Base-by-base conservation (phyloP, 1,140 invertebrate species). In the Anoplophora glabripennis region DNA sequence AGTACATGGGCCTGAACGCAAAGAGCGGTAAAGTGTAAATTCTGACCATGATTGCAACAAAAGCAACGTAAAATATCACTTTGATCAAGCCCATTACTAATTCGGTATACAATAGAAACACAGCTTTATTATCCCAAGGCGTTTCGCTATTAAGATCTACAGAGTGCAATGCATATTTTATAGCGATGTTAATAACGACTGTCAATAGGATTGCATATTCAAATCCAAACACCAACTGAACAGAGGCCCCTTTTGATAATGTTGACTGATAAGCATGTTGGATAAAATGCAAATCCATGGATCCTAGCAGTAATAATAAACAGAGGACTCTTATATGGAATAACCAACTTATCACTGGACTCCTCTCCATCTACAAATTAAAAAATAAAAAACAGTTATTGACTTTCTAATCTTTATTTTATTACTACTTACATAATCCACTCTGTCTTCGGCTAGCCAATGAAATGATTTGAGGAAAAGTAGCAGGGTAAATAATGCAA, bases 111-210 rank as follows among this genome's bases (percentile, higher is more conserved):
- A 99, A 80, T 11, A 99, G 77, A 72, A 95, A 98, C 1, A 99
- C 95, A 10, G 96, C 96, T 78, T 99, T 99, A 75, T 95, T 97
- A 74, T 99, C 98, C 98, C 98, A 99, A 5, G 96, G 96, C 59
- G 91, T 94, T 71, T 98, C 94, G 76, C 92, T 93, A 68, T 94
- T 90, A 38, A 96, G 83, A 77, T 98, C 96, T 52, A 97, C 86
- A 0, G 92, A 88, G 76, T 99, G 96, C 4, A 99, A 80, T 11
- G 93, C 78, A 77, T 99, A 99, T 79, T 99, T 99, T 36, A 98
- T 91, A 7, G 87, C 83, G 48, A 96, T 97, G 75, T 98, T 98
- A 8, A 93, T 78, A 12, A 98, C 90, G 68, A 97, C 90, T 3
- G 96, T 98, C 18, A 98, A 78, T 7, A 99, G 79, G 72, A 99